Conservation (phyloP, 2,113 vertebrate species). For the Engystomops pustulosus region DNA sequence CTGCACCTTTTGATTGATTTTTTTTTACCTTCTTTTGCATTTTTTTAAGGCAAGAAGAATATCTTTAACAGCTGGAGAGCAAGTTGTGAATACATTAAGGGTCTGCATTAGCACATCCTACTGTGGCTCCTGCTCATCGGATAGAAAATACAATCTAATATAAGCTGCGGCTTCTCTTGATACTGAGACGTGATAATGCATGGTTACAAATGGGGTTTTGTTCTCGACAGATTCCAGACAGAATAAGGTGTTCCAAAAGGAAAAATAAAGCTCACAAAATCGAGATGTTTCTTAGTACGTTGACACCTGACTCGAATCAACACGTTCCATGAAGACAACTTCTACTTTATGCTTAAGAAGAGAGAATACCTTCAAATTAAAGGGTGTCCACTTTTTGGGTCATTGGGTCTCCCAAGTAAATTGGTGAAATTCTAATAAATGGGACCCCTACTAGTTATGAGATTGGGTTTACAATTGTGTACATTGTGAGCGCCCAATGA, state of each 20-base stretch:
- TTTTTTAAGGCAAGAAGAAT: conserved; percentile 26
- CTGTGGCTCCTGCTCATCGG: background rate
- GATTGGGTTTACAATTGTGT: too few relatives aligned
- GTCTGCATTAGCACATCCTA: conserved; percentile 15
- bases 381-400: too few relatives aligned
- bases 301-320: background rate
- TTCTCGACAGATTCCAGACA: background rate
- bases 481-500: too few relatives aligned
- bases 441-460: too few relatives aligned
- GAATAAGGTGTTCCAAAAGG: background rate
- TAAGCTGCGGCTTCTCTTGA: background rate
- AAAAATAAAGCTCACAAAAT: conserved; percentile 2
- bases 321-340: too few relatives aligned
- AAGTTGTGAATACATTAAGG: conserved; percentile 36
- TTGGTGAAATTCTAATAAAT: too few relatives aligned
- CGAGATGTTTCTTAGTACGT: background rate
- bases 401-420: too few relatives aligned
- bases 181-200: conserved; percentile 15
- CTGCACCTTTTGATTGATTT: conserved; percentile 20
- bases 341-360: too few relatives aligned
- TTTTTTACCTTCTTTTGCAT: conserved; percentile 28
- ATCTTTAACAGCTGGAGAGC: conserved; percentile 28
- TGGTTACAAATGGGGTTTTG: conserved; percentile 12
- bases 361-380: too few relatives aligned
- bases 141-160: conserved; percentile 26